phyloP scores from a whole-genome alignment of 1,140 invertebrate genomes.

The Acyrthosiphon pisum region DNA sequence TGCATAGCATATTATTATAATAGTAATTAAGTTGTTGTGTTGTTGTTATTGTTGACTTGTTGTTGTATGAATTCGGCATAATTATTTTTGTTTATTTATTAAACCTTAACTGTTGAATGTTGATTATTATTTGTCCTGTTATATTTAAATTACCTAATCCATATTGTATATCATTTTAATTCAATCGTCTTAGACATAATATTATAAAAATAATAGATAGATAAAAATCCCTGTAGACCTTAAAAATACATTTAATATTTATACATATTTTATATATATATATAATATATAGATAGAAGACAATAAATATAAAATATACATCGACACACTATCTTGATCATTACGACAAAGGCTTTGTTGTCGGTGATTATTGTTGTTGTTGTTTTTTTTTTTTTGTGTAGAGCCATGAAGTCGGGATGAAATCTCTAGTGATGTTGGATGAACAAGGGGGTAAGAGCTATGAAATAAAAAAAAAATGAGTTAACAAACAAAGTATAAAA shows the following conservation, averaged over 20 bases:
- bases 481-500: conserved; percentile 45
- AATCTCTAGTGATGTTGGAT: conserved; percentile 93
- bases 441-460: conserved; percentile 90
- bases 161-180: conserved; percentile 23
- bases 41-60: conserved; percentile 32
- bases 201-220: conserved; percentile 25
- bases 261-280: not conserved
- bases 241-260: conserved; percentile 13
- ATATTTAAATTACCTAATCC: not conserved
- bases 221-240: conserved; percentile 27
- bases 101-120: not conserved
- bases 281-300: conserved; percentile 1
- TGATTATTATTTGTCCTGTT: conserved; percentile 26
- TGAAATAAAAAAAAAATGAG: conserved; percentile 32
- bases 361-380: conserved; percentile 52
- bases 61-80: conserved; percentile 28
- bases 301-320: conserved; percentile 32
- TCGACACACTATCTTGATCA: conserved; percentile 20
- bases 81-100: conserved; percentile 19
- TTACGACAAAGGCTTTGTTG: conserved; percentile 37
- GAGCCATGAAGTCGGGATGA: conserved; percentile 93
- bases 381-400: conserved; percentile 69
- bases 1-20: conserved; percentile 27
- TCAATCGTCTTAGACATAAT: conserved; percentile 13
- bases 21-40: conserved; percentile 33